Percentiles rank a stretch among this genome's conserved stretches.
Conservation (phyloP, 23 tunicate species). For the Styela clava region DNA sequence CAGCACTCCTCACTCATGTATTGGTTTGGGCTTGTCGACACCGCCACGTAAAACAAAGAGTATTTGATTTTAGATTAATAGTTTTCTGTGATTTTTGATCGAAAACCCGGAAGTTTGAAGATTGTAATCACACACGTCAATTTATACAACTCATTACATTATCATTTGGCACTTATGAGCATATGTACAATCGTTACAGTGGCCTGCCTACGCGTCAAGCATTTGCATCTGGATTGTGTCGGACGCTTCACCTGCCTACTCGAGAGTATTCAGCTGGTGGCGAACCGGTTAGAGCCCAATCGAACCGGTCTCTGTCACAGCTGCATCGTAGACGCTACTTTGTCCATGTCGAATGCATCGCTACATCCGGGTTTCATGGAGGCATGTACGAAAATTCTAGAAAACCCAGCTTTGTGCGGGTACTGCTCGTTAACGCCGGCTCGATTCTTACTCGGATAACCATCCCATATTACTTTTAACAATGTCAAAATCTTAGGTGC, state of each 20-base stretch:
- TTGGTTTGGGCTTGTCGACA: too few relatives aligned
- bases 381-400: too few relatives aligned
- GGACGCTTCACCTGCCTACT: conserved; percentile 29
- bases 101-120: neutral
- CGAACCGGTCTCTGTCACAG: conserved; percentile 21
- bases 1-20: too few relatives aligned
- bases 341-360: too few relatives aligned
- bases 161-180: neutral
- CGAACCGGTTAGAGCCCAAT: conserved; percentile 16
- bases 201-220: conserved; percentile 5
- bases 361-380: too few relatives aligned
- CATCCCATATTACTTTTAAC: too few relatives aligned
- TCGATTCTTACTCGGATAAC: too few relatives aligned
- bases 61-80: neutral
- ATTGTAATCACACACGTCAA: neutral
- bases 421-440: too few relatives aligned
- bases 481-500: too few relatives aligned
- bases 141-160: neutral
- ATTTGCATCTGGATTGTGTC: conserved; percentile 4
- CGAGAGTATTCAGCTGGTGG: conserved; percentile 34
- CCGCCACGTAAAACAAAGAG: neutral
- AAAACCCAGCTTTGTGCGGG: too few relatives aligned
- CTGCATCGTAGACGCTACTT: too few relatives aligned
- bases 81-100: neutral
- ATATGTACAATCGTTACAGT: neutral